Evolutionary conservation across 2,888 invertebrate species (phyloP).

Genomic region (Tenodera sinensis): DNA sequence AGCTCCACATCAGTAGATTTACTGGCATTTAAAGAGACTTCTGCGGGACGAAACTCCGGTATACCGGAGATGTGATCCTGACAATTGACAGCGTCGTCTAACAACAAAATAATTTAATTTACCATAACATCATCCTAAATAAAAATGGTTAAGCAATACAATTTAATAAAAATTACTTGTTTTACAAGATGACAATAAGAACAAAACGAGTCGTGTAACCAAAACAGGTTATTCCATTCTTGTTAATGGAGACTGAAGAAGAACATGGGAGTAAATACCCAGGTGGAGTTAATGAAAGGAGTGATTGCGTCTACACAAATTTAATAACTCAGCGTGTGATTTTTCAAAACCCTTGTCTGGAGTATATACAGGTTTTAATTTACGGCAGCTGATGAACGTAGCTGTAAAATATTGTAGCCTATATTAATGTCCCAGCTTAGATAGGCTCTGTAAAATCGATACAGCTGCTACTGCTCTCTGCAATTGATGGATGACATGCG

Average conservation of each 20-base stretch:
- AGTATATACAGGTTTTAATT: not conserved
- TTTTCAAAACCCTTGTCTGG: not conserved
- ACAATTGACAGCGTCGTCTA: no score
- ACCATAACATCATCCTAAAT: no score
- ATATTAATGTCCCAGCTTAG: not conserved
- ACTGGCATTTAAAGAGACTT: no score
- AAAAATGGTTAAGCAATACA: no score
- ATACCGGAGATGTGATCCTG: no score
- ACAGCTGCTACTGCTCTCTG: not conserved
- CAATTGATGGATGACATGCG: not conserved
- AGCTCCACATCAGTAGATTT: no score
- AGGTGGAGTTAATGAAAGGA: not conserved
- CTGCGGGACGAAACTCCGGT: no score
- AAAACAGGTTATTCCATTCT: not conserved
- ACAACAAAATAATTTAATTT: no score
- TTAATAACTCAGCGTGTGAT: not conserved
- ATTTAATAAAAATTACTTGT: no score
- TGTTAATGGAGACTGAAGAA: not conserved
- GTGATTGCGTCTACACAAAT: not conserved
- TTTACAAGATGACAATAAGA: no score
- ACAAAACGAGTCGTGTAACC: not conserved
- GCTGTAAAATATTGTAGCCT: not conserved
- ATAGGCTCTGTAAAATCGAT: not conserved
- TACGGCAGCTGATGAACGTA: not conserved
- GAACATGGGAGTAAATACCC: not conserved